Conservation (phyloP, 1,140 invertebrate genomes). For the Atta colombica region DNA sequence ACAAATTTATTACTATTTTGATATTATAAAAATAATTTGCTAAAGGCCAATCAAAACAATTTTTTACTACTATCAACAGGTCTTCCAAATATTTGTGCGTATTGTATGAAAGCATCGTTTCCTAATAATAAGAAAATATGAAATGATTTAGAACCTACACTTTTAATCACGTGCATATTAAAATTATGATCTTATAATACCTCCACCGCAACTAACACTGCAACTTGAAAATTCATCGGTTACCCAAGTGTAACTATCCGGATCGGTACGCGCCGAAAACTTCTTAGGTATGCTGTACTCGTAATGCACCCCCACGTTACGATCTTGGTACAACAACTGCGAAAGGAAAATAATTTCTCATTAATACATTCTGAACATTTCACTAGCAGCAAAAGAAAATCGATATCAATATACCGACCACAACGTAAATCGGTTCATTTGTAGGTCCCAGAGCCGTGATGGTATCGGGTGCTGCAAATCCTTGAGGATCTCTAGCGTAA, state of each 20-base stretch:
- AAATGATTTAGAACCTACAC: background rate
- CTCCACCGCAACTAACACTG: constrained; percentile 94
- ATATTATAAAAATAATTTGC: background rate
- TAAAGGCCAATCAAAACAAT: background rate
- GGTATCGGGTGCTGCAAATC: constrained; percentile 93
- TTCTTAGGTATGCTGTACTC: constrained; percentile 96
- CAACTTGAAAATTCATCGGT: constrained; percentile 93
- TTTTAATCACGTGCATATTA: background rate
- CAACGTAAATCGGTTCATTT: constrained; percentile 94
- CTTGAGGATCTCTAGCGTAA: constrained; percentile 93
- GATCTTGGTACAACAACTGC: constrained; percentile 94
- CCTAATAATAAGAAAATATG: background rate
- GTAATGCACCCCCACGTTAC: constrained; percentile 94
- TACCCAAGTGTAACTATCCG: constrained; percentile 93
- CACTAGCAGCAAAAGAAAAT: background rate
- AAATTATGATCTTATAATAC: constrained; percentile 83
- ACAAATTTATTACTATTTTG: background rate
- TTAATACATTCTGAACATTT: constrained; percentile 5
- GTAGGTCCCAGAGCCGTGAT: constrained; percentile 95
- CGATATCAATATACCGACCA: constrained; percentile 88
- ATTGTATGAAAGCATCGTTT: background rate
- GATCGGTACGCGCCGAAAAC: constrained; percentile 88
- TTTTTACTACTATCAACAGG: background rate
- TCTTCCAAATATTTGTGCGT: background rate
- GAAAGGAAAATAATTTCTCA: constrained; percentile 35